Conservation (phyloP, 2,113 vertebrate genomes). For the Psammodynastes pulverulentus region DNA sequence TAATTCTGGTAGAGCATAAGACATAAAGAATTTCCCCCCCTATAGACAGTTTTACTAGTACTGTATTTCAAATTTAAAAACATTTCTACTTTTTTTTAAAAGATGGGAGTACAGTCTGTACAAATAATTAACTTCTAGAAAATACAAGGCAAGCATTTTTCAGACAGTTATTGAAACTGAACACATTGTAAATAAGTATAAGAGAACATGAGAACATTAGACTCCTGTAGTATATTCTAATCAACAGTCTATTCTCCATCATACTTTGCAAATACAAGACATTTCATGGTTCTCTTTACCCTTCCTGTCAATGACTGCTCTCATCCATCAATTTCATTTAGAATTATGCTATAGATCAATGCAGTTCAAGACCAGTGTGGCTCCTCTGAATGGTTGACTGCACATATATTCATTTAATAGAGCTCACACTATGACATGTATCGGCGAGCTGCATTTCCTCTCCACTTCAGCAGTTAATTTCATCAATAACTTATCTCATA, state of each 20-base stretch:
- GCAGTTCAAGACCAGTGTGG: slow-evolving; percentile 83
- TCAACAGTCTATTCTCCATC: slow-evolving; percentile 80
- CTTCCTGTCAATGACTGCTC: slow-evolving; percentile 85
- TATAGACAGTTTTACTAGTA: not conserved
- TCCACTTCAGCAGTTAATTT: slow-evolving; percentile 72
- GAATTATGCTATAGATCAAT: slow-evolving; percentile 90
- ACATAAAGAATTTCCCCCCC: not conserved
- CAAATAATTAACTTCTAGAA: slow-evolving; percentile 17
- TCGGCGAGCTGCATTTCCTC: slow-evolving; percentile 71
- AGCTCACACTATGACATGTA: slow-evolving; percentile 67
- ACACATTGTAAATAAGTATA: slow-evolving; percentile 3
- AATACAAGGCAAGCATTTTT: slow-evolving; percentile 20
- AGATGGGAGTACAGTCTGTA: not conserved
- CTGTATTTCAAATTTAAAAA: not conserved
- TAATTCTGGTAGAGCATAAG: not conserved
- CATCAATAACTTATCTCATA: slow-evolving; percentile 72
- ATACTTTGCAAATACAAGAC: slow-evolving; percentile 80
- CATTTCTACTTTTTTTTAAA: not conserved
- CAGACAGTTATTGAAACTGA: not conserved
- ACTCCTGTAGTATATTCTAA: not conserved
- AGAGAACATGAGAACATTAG: slow-evolving; percentile 12
- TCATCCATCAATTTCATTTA: slow-evolving; percentile 91
- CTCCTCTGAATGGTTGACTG: slow-evolving; percentile 66
- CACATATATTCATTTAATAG: slow-evolving; percentile 71
- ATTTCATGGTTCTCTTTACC: slow-evolving; percentile 85